A percentile compares a stretch with the other conserved stretches of the same genome.
Evolutionary conservation across 2,113 vertebrate genomes (phyloP).

Genomic region (rabbit (Oryctolagus cuniculus)): mOryCun1.1 NC_091432.1:18543001-18543500

Average conservation of each 20-base stretch:
- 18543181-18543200: neutral
- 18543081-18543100: neutral
- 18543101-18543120: neutral
- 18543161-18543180: neutral
- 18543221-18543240: neutral
- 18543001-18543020: neutral
- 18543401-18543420: neutral
- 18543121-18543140: neutral
- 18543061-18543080: neutral
- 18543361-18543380: neutral
- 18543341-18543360: neutral
- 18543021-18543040: neutral
- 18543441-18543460: neutral
- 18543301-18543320: neutral
- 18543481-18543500: neutral
- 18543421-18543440: neutral
- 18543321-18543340: neutral
- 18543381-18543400: neutral
- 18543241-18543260: conserved; percentile 11
- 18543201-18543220: neutral
- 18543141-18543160: too few species aligned
- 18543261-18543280: conserved; percentile 26
- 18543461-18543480: neutral
- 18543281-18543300: neutral
- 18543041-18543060: neutral